These are phyloP conservation scores for Phyto melanocephala DNA, from an alignment of 2,888 invertebrate species.

Conservation along the genomic window DNA sequence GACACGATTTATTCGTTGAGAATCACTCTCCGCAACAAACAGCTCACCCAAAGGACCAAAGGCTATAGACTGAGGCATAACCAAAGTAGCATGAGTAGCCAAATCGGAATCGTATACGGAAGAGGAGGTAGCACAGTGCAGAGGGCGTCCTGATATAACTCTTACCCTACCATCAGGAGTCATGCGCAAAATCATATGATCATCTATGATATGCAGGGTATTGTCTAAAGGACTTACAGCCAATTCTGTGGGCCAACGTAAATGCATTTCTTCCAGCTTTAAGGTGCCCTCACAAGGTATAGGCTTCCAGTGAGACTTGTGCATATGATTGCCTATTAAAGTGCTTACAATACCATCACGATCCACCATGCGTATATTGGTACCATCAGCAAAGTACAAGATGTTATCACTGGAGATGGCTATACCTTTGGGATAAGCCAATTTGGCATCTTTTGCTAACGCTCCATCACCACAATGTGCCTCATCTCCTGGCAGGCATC, in stretches of 20 bases:
- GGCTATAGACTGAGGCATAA: conserved; percentile 96
- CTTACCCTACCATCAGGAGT: conserved; percentile 94
- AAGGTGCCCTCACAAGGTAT: conserved; percentile 94
- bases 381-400: conserved; percentile 96
- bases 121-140: conserved; percentile 93
- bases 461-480: conserved; percentile 98
- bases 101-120: conserved; percentile 90
- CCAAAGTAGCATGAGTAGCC: conserved; percentile 93
- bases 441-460: conserved; percentile 92
- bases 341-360: conserved; percentile 95
- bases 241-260: conserved; percentile 97
- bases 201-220: conserved; percentile 96
- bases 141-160: conserved; percentile 94
- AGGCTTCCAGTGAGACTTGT: conserved; percentile 95
- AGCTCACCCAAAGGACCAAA: conserved; percentile 95
- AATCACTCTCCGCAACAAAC: conserved; percentile 97
- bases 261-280: conserved; percentile 94
- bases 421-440: conserved; percentile 97
- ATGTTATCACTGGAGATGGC: conserved; percentile 95
- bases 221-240: conserved; percentile 97
- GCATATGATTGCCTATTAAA: conserved; percentile 94
- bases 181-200: conserved; percentile 95
- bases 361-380: conserved; percentile 95
- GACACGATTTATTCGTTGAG: conserved; percentile 94
- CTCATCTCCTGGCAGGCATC: conserved; percentile 95